phyloP scores from a whole-genome alignment of 2,888 invertebrate species.

The Pseudococcus longispinus region DNA sequence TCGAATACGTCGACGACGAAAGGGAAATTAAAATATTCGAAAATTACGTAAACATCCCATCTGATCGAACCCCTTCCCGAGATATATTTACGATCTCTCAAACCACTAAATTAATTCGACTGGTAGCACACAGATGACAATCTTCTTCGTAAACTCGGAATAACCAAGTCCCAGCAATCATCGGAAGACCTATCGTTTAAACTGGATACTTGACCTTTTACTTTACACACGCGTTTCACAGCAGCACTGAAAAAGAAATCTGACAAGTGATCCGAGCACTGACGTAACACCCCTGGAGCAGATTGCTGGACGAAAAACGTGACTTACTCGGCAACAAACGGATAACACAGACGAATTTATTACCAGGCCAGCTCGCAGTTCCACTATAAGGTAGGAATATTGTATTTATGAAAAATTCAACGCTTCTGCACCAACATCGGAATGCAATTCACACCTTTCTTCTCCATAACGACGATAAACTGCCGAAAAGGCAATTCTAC shows the following conservation, averaged over 20 bases:
- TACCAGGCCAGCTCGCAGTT: not conserved
- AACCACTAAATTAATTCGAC: slow-evolving; percentile 12
- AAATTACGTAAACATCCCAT: not conserved
- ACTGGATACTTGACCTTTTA: not conserved
- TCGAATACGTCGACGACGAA: too few relatives aligned
- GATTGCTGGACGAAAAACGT: slow-evolving; percentile 17
- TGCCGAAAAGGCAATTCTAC: slow-evolving; percentile 30
- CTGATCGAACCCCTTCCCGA: not conserved
- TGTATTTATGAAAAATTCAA: slow-evolving; percentile 34
- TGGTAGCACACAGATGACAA: not conserved
- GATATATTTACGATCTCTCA: not conserved
- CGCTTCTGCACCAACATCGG: slow-evolving; percentile 29
- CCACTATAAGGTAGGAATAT: not conserved
- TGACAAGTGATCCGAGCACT: slow-evolving; percentile 35
- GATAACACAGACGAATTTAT: slow-evolving; percentile 28
- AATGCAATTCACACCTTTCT: slow-evolving; percentile 44
- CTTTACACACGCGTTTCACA: not conserved
- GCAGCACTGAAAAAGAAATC: not conserved
- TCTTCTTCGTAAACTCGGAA: not conserved
- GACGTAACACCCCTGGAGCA: slow-evolving; percentile 14
- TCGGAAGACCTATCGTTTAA: not conserved
- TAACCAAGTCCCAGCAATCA: not conserved
- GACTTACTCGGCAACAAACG: slow-evolving; percentile 22
- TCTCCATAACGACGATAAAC: not conserved
- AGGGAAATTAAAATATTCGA: not conserved